Percentiles rank a stretch among this genome's conserved stretches.
These are phyloP conservation scores for Dusona sp. DNA, from an alignment of 2,888 invertebrate species.

Conservation along the genomic window DNA sequence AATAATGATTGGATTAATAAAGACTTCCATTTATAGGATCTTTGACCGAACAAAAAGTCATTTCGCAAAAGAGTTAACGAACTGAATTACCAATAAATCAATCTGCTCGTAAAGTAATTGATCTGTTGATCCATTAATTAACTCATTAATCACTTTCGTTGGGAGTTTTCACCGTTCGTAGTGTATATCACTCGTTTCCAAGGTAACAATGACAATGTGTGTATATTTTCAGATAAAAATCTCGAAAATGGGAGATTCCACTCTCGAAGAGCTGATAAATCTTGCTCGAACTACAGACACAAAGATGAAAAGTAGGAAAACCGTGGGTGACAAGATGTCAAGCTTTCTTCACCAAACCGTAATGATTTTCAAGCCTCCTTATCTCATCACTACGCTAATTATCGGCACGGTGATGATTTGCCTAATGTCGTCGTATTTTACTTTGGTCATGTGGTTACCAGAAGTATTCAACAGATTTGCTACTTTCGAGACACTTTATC, in stretches of 20 bases:
- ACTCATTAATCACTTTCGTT: constrained; percentile 2
- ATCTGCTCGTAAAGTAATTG: not conserved
- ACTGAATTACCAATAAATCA: constrained; percentile 14
- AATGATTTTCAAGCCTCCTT: constrained; percentile 89
- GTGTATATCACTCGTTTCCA: not conserved
- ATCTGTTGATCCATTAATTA: not conserved
- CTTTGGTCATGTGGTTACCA: constrained; percentile 96
- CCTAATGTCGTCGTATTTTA: constrained; percentile 94
- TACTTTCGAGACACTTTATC: constrained; percentile 89
- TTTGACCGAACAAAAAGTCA: not conserved
- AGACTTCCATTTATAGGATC: not conserved
- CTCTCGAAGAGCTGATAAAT: constrained; percentile 66
- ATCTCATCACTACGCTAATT: constrained; percentile 90
- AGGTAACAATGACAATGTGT: not conserved
- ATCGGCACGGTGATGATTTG: constrained; percentile 93
- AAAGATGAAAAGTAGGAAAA: constrained; percentile 73
- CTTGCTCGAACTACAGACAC: constrained; percentile 38
- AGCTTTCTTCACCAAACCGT: constrained; percentile 91
- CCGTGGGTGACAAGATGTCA: constrained; percentile 39
- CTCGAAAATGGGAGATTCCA: constrained; percentile 68
- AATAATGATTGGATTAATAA: not conserved
- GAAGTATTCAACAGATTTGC: constrained; percentile 93
- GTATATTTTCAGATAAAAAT: constrained; percentile 70
- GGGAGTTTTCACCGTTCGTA: not conserved
- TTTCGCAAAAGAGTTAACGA: not conserved